These are phyloP conservation scores for Drosophila watanabei DNA, from an alignment of 1,140 invertebrate genomes.

Conservation along the genomic window DNA sequence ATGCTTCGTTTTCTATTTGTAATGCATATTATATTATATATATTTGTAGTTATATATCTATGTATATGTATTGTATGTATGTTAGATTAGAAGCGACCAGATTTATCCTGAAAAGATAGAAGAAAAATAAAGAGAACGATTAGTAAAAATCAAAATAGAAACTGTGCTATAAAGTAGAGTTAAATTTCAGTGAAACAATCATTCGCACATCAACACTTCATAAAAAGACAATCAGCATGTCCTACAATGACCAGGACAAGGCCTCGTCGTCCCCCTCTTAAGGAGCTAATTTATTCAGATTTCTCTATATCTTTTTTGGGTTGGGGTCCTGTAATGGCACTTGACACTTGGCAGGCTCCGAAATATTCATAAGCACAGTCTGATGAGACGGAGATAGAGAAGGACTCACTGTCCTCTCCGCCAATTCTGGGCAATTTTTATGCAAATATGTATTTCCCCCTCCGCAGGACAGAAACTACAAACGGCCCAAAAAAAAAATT, in stretches of 20 bases:
- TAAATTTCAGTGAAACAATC: constrained; percentile 4
- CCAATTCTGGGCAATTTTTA: constrained; percentile 62
- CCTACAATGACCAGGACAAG: constrained; percentile 34
- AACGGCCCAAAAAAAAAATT: constrained; percentile 58
- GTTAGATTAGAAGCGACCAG: constrained; percentile 81
- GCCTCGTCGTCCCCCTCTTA: background rate
- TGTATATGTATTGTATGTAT: constrained; percentile 61
- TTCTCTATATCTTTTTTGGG: background rate
- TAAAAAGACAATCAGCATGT: constrained; percentile 67
- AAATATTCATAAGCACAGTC: constrained; percentile 76
- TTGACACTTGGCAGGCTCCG: constrained; percentile 65
- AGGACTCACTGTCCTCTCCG: constrained; percentile 22
- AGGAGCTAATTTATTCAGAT: constrained; percentile 74
- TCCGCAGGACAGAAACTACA: constrained; percentile 47
- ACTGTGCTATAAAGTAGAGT: background rate
- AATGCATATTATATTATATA: constrained; percentile 55
- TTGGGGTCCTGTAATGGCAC: constrained; percentile 21
- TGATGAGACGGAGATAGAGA: constrained; percentile 61
- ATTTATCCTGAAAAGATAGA: constrained; percentile 68
- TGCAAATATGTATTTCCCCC: constrained; percentile 54
- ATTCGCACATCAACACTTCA: constrained; percentile 66
- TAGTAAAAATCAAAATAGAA: background rate
- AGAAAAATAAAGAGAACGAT: background rate
- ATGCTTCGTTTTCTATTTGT: constrained; percentile 57
- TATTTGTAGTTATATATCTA: constrained; percentile 44